phyloP scores from a whole-genome alignment of 2,797 vertebrate species.

The Helarctos malayanus region DNA sequence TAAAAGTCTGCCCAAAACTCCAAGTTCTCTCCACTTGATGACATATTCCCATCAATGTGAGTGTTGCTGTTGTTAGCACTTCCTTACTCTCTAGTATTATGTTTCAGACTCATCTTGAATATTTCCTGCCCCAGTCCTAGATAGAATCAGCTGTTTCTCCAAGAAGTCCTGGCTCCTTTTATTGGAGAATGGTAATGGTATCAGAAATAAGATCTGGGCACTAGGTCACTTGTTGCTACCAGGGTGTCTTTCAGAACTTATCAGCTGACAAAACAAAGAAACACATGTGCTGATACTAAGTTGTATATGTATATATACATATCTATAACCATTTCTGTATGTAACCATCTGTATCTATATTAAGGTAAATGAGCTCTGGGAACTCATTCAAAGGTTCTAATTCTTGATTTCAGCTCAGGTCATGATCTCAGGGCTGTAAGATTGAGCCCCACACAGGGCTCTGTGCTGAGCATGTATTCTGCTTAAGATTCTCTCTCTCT shows the following conservation, averaged over 20 bases:
- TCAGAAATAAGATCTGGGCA: constrained; percentile 8
- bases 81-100: neutral
- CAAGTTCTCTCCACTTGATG: neutral
- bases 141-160: neutral
- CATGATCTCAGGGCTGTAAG: too few relatives aligned
- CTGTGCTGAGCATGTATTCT: neutral
- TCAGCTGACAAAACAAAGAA: neutral
- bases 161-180: neutral
- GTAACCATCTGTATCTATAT: neutral
- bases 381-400: too few relatives aligned
- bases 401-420: too few relatives aligned
- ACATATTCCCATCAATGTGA: neutral
- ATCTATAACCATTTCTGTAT: neutral
- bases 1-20: neutral
- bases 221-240: neutral
- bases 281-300: neutral
- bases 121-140: neutral
- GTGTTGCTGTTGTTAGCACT: neutral
- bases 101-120: neutral
- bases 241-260: neutral
- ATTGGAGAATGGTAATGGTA: neutral
- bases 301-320: neutral
- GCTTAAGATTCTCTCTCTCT: neutral
- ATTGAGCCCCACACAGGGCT: too few relatives aligned
- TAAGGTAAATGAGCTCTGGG: neutral